Conservation (phyloP, 2,797 vertebrate genomes). For the Sandelia bainsii region DNA sequence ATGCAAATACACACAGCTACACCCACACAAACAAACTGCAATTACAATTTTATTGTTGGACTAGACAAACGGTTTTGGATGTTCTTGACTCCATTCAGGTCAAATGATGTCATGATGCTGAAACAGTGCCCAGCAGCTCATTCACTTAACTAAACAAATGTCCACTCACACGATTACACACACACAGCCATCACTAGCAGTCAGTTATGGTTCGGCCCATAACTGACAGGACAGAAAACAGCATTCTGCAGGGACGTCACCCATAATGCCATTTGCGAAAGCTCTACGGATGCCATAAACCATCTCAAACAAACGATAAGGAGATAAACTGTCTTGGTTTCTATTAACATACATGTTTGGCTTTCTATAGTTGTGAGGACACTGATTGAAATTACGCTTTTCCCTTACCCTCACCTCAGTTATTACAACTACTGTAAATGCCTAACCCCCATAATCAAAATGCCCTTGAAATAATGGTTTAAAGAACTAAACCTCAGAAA, state of each 20-base stretch:
- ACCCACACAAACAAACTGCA: conserved; percentile 2
- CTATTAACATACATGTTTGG: too few species aligned
- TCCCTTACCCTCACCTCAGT: too few species aligned
- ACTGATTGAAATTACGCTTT: too few species aligned
- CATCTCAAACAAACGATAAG: conserved; percentile 31
- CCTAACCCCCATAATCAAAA: too few species aligned
- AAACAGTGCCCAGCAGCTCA: conserved; percentile 48
- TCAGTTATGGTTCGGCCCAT: conserved; percentile 38
- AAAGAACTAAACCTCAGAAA: not conserved
- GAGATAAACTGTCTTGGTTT: not conserved
- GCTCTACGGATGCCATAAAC: conserved; percentile 50
- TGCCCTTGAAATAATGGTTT: too few species aligned
- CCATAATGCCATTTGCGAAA: conserved; percentile 44
- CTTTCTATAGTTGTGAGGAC: too few species aligned
- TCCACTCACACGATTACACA: conserved; percentile 8
- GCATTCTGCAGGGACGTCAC: not conserved
- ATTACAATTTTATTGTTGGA: conserved; percentile 12
- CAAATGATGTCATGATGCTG: conserved; percentile 59
- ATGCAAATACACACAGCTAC: not conserved
- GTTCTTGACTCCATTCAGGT: conserved; percentile 26
- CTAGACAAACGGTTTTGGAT: conserved; percentile 30
- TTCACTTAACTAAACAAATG: conserved; percentile 51
- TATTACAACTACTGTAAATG: too few species aligned
- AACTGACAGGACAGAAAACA: conserved; percentile 43
- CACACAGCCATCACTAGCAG: conserved; percentile 10